These are phyloP conservation scores for Ammospiza maritima DNA, from an alignment of 2,797 vertebrate species.

Conservation along the genomic window DNA sequence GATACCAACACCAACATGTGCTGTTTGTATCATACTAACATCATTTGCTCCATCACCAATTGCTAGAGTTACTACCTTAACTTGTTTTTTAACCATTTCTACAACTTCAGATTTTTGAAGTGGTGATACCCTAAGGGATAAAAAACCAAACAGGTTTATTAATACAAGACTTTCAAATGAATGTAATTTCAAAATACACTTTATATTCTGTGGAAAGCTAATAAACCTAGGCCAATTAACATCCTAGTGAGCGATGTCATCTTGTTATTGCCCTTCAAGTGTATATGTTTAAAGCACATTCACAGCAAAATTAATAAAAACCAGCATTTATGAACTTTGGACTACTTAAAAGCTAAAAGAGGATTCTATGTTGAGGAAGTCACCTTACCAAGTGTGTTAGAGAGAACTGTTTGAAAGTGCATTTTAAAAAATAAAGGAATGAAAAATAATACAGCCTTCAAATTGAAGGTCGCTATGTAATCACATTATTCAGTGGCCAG, in stretches of 20 bases:
- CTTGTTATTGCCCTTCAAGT: not conserved
- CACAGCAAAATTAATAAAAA: not conserved
- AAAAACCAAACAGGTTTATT: not conserved
- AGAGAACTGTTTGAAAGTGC: not conserved
- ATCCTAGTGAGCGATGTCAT: rapidly evolving
- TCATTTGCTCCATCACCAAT: constrained; percentile 99
- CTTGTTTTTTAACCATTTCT: constrained; percentile 98
- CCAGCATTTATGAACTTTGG: not conserved
- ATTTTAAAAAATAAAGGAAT: not conserved
- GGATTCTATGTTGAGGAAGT: not conserved
- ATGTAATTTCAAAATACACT: not conserved
- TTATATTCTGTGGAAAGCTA: not conserved
- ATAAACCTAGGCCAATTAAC: not conserved
- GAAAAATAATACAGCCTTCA: not conserved
- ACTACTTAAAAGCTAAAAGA: not conserved
- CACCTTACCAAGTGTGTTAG: not conserved
- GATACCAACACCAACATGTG: constrained; percentile 96
- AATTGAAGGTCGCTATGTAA: not conserved
- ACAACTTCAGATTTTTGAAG: constrained; percentile 99
- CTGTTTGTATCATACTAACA: constrained; percentile 98
- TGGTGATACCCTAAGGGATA: constrained; percentile 89
- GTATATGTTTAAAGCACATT: not conserved
- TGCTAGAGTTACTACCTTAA: constrained; percentile 94
- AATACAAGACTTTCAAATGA: not conserved
- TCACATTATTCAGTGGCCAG: not conserved